Evolutionary conservation across 2,888 invertebrate genomes (phyloP), one percentile per base, ranked within the genome.

Genomic region (Synergus gifuensis): DNA sequence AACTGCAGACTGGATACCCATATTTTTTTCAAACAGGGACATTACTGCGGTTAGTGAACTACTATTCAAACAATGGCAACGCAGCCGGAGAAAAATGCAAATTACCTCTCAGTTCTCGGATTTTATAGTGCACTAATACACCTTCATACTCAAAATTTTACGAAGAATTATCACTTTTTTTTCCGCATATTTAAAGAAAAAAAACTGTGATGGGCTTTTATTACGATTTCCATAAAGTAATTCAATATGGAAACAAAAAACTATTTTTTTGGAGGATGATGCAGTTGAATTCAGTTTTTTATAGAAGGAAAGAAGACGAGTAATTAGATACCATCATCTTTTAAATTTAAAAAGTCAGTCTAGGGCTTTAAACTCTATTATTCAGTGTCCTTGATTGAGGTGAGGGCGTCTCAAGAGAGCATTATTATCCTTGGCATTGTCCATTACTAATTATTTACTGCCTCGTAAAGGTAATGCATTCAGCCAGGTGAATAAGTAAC

Each of bases 381-480:
- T 18, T 60, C 46, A 46, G 14, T 14, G 46, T 46, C 46, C 12
- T 46, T 46, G 46, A 46, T 46, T 46, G 7, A 7, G 14, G 14
- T 46, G 14, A 0, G 14, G 14, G 46, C 46, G 46, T 46, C 46
- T 18, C 54, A 69, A 76, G 22, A 22, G 76, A 77, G 54, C 76
- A 78, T 81, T 78, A 77, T 81, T 81, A 77, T 77, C 73, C 73
- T 69, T 73, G 73, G 76, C 81, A 81, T 81, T 81, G 78, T 76
- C 63, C 81, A 78, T 77, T 78, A 76, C 82, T 84, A 86, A 86
- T 86, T 88, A 87, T 88, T 88, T 88, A 87, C 81, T 83, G 79
- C 79, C 64, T 81, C 83, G 73, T 85, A 83, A 86, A 84, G 84
- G 83, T 83, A 85, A 86, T 82, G 81, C 83, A 83, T 85, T 86